Evolutionary conservation across 1,140 invertebrate genomes (phyloP), one percentile per base, ranked within the genome.

Genomic region (Venturia canescens): DNA sequence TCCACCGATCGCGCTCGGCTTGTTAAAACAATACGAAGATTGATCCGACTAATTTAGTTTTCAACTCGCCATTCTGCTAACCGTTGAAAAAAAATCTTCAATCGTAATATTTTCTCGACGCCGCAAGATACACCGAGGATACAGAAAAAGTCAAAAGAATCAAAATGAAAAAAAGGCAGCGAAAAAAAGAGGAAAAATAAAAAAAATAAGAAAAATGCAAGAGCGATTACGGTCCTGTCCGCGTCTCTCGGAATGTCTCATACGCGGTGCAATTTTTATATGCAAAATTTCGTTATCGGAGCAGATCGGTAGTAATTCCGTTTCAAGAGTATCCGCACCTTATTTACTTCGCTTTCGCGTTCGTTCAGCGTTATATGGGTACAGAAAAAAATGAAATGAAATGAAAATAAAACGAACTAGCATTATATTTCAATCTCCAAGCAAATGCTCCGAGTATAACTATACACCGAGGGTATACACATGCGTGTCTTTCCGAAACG

Each of bases 241-340:
- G n/a, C 23, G 5, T 63, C n/a, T 23, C 11, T 23, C 7, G 60
- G 23, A 63, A 63, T 23, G 11, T 23, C 60, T 18, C 66, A 31
- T 31, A 69, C 15, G n/a, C 29, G 66, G 27, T 31, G 29, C 26
- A 69, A 69, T 69, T 69, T 69, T 69, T 69, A 69, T 69, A 16
- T 63, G 21, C 21, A 69, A 15, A 31, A 69, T 69, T 69, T 69
- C 16, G 5, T n/a, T 69, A 31, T 69, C 66, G 29, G 13, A 69
- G 18, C 66, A 18, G 29, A 69, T 69, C 66, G 16, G 66, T 69
- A 31, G 66, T 69, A 4, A 69, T 34, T 69, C 29, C 27, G 38
- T 16, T 31, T 69, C 66, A n/a, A 31, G 66, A 69, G 66, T 69
- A 29, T 29, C 29, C 27, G n/a, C 26, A 53, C 50, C 50, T 53